These are phyloP conservation scores for Perodicticus potto DNA, from an alignment of 2,797 vertebrate genomes.

Conservation along the genomic window DNA sequence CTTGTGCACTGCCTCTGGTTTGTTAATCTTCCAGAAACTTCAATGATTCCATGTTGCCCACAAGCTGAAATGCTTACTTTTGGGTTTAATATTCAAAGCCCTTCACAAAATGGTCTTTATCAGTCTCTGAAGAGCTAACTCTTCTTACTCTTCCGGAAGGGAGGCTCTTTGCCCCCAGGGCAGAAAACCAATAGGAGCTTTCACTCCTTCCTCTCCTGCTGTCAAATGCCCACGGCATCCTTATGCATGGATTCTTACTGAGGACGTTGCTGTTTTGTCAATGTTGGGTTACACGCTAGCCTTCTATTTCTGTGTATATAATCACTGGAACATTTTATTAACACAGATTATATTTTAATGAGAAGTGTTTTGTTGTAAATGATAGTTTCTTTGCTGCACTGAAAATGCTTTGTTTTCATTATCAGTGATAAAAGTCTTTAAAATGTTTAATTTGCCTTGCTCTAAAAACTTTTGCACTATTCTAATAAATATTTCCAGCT, in stretches of 20 bases:
- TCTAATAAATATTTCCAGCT: neutral
- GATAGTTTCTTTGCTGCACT: neutral
- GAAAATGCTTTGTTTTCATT: neutral
- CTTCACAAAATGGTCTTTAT: too few species aligned
- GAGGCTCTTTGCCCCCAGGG: neutral
- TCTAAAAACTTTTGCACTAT: constrained; percentile 11
- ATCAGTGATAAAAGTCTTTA: neutral
- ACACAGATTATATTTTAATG: neutral
- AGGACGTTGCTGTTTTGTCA: too few species aligned
- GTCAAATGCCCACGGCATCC: too few species aligned
- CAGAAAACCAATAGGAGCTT: neutral
- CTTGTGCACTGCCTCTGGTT: neutral
- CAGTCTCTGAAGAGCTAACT: neutral
- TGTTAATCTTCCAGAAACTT: neutral
- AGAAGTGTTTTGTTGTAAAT: neutral
- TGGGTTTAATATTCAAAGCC: neutral
- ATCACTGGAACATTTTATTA: neutral
- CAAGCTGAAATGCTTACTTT: neutral
- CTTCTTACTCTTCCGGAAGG: neutral
- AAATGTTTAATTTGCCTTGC: neutral
- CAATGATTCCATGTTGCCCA: neutral
- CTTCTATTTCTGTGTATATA: neutral
- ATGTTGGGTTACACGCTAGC: accelerated
- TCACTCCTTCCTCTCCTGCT: too few species aligned
- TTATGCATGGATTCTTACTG: neutral